Evolutionary conservation across 1,140 invertebrate species (phyloP), one percentile per base, ranked within the genome.

Genomic region (Drosophila pseudoobscura): DNA sequence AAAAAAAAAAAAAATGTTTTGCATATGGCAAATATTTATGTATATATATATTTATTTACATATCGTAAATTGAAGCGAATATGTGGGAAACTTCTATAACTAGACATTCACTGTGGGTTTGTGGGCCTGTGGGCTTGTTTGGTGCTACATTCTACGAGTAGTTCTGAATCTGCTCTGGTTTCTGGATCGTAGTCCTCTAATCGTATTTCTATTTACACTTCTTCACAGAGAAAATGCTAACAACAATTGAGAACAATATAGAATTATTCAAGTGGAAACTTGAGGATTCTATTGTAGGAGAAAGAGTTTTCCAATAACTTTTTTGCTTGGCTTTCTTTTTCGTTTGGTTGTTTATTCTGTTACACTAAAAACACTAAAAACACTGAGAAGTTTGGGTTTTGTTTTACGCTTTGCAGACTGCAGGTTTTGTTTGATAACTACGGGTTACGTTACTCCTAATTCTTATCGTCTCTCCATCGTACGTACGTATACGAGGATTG

Each of bases 131-230:
- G 24, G 24, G 24, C 5, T 26, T 26, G 29, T 7, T 49, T 49
- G 46, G 61, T 55, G 52, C 60, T 46, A 45, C 35, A 39, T 29
- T 31, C 51, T 46, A 26, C 24, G 24, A 26, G 43, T 58, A 26
- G 31, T 17, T 17, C 53, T 61, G 31, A 31, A 11, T 51, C 31
- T 46, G 55, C 53, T 41, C 20, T 54, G 41, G 47, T 71, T 58
- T 64, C 8, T 2, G 29, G 2, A 31, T 31, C 8, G 29, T 31
- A 31, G 29, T 31, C 31, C 31, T 2, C 31, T 9, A 31, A 31
- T 31, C 2, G 13, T 44, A 61, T 59, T 60, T 62, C 46, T 80
- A 84, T 82, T 80, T 84, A 85, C 68, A 77, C 17, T 62, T 73
- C 59, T 52, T 58, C 56, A 69, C 66, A 56, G 63, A 69, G 51